phyloP scores from a whole-genome alignment of 2,113 vertebrate species.

The Aspidoscelis tigris region DNA sequence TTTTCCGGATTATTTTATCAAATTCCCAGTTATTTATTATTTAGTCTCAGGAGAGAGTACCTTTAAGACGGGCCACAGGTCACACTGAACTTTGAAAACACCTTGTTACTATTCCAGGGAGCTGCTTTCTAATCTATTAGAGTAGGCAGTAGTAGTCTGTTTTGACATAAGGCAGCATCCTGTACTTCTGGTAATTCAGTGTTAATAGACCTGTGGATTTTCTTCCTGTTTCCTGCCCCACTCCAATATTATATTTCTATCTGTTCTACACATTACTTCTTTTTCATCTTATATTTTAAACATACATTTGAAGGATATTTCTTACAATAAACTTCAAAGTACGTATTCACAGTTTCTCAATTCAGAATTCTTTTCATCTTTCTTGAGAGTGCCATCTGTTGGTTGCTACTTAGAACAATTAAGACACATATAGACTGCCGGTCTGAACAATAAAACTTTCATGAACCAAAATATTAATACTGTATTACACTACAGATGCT shows the following conservation, averaged over 20 bases:
- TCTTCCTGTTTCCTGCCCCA: not conserved
- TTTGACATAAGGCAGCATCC: no score
- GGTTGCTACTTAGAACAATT: constrained; percentile 32
- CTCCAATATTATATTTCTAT: constrained; percentile 3
- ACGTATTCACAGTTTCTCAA: not conserved
- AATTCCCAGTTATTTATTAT: no score
- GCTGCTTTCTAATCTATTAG: no score
- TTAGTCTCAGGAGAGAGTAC: not conserved
- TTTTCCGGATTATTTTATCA: no score
- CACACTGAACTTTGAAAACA: no score
- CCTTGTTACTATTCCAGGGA: not conserved
- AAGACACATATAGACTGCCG: constrained; percentile 33
- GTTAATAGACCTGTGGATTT: not conserved
- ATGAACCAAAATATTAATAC: constrained; percentile 12
- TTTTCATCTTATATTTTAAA: not conserved
- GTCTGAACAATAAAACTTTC: constrained; percentile 11
- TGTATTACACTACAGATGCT: constrained; percentile 15
- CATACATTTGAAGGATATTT: not conserved
- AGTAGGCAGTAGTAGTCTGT: no score
- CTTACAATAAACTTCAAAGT: constrained; percentile 5
- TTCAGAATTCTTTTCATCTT: constrained; percentile 15
- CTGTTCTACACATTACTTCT: not conserved
- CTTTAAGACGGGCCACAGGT: not conserved
- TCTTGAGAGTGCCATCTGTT: constrained; percentile 21
- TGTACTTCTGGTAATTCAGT: not conserved